A percentile compares a stretch with the other conserved stretches of the same genome.
Conservation (phyloP, 2,888 invertebrate genomes). For the Crioceris asparagi region DNA sequence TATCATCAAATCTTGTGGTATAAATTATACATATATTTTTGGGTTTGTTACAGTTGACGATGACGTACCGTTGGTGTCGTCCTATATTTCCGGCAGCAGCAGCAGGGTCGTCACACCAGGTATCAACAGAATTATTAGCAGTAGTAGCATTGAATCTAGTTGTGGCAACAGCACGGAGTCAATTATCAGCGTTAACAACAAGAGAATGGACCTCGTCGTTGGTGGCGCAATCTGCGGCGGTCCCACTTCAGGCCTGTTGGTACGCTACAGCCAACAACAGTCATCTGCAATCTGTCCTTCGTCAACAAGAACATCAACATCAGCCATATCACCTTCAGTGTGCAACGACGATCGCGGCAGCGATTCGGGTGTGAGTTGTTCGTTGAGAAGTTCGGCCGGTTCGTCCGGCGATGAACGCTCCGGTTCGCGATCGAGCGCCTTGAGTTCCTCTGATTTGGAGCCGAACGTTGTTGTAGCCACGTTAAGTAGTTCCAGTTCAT, state of each 20-base stretch:
- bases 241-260: too few relatives aligned
- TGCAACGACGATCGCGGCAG: slow-evolving; percentile 36
- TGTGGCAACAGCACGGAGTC: background rate
- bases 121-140: background rate
- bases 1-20: too few relatives aligned
- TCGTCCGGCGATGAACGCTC: slow-evolving; percentile 60
- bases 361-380: slow-evolving; percentile 59
- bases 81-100: background rate
- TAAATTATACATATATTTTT: too few relatives aligned
- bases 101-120: background rate
- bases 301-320: slow-evolving; percentile 18
- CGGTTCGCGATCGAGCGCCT: slow-evolving; percentile 63
- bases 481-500: slow-evolving; percentile 11
- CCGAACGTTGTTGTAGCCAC: background rate
- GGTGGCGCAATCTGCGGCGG: background rate
- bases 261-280: slow-evolving; percentile 1
- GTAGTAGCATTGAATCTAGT: background rate
- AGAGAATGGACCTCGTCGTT: slow-evolving; percentile 1
- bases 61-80: slow-evolving; percentile 1
- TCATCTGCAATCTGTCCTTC: too few relatives aligned
- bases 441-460: slow-evolving; percentile 52
- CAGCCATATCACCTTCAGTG: slow-evolving; percentile 25
- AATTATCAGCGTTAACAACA: background rate
- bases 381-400: slow-evolving; percentile 45
- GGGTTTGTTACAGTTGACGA: background rate